Evolutionary conservation across 2,113 vertebrate genomes (phyloP), one percentile per base, ranked within the genome.

Genomic region (Calyptommatus sinebrachiatus): DNA sequence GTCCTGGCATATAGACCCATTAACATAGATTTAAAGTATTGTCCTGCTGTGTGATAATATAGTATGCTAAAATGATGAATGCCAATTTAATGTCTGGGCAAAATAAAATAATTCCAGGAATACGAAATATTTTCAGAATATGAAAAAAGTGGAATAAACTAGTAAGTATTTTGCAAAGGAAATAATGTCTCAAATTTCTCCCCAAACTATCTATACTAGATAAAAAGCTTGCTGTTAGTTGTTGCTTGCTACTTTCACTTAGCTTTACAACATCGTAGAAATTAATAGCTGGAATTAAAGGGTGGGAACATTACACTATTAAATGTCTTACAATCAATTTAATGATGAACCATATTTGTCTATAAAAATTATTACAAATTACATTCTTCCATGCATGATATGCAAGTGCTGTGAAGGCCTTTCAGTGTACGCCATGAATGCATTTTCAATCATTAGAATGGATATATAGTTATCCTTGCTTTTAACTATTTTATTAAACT

Each of bases 211-310:
- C 45, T 48, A 8, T 61, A 7, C 26, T 45, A 28, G 5, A 50
- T 73, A 35, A n/a, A 65, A 11, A 26, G 50, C 57, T 61, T 21
- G 5, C 31, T 35, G 24, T 12, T 16, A 28, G 70, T 31, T 46
- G 60, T 65, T 48, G n/a, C 61, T 20, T 69, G 74, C 65, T 66
- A 18, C 45, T 21, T 29, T 10, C 65, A 14, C 1, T 8, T 16
- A 73, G 41, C 81, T 78, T 70, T 79, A 83, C 70, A 65, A 5
- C 48, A 41, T 71, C 66, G 50, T 22, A 16, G 48, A 79, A 79
- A 85, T 77, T 68, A 79, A 85, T 24, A 79, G 12, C 7, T 53
- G 21, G 14, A 50, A 53, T 24, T n/a, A 48, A 48, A 65, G 8
- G 8, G 53, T 2, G 18, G 53, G 18, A 62, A 22, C 75, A 84